A percentile compares a stretch with the other conserved stretches of the same genome.
Evolutionary conservation across 2,113 vertebrate genomes (phyloP).

Genomic region (Gymnobelideus leadbeateri): DNA sequence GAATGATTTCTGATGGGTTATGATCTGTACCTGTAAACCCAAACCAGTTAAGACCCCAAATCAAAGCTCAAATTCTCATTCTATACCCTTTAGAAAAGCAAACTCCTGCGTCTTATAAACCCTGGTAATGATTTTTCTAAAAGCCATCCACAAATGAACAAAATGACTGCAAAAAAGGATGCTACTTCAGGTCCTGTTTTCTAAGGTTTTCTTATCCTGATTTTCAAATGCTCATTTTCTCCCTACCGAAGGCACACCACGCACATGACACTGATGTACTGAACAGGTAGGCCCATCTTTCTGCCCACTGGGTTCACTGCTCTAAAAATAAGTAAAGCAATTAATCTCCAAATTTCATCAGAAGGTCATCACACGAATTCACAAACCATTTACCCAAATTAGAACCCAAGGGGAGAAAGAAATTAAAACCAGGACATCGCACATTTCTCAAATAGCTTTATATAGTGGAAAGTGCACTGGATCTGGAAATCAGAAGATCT

Average conservation of each 20-base stretch:
- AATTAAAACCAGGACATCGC: constrained; percentile 65
- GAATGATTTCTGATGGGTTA: background rate
- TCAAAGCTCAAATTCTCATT: background rate
- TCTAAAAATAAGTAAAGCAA: constrained; percentile 75
- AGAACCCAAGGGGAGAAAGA: constrained; percentile 31
- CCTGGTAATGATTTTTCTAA: background rate
- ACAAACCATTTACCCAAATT: constrained; percentile 53
- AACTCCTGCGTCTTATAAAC: background rate
- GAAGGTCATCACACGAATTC: constrained; percentile 42
- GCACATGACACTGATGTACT: constrained; percentile 41
- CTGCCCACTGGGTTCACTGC: constrained; percentile 49
- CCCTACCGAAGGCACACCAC: background rate
- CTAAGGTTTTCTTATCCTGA: background rate
- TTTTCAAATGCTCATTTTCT: background rate
- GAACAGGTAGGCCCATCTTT: constrained; percentile 31
- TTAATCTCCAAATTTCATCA: constrained; percentile 44
- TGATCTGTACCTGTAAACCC: background rate
- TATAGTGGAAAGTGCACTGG: background rate
- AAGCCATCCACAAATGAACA: background rate
- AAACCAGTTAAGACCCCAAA: background rate
- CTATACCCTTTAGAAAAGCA: background rate
- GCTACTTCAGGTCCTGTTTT: background rate
- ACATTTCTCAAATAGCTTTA: background rate
- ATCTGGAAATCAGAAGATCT: background rate
- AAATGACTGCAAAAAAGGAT: constrained; percentile 1